These are phyloP conservation scores for Gila robusta DNA, from an alignment of 2,797 vertebrate genomes.

Conservation along the genomic window DNA sequence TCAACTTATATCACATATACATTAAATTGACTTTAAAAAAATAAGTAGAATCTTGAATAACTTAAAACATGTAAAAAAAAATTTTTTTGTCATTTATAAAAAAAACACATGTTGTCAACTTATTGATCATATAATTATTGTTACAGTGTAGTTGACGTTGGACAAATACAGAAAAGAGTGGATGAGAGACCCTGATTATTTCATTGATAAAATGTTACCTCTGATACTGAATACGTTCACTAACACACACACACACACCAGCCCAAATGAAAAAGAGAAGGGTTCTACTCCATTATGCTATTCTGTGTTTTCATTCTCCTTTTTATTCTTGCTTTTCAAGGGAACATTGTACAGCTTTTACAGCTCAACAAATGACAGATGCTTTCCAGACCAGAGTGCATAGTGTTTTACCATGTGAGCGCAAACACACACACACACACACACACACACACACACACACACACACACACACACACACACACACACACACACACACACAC, in stretches of 20 bases:
- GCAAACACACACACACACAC: background rate
- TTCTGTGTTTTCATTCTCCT: constrained; percentile 25
- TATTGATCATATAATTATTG: too few species aligned
- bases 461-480: background rate
- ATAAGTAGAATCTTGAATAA: too few species aligned
- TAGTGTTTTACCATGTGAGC: constrained; percentile 31
- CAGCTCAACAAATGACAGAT: constrained; percentile 43
- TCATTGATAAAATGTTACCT: background rate
- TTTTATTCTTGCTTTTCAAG: constrained; percentile 46
- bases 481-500: constrained; percentile 1
- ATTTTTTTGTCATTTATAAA: too few species aligned
- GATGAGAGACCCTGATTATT: constrained; percentile 3
- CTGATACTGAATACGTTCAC: background rate
- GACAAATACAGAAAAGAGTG: background rate
- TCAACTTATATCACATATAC: too few species aligned
- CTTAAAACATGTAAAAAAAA: too few species aligned
- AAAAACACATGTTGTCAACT: too few species aligned
- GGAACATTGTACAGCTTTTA: constrained; percentile 28
- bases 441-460: background rate
- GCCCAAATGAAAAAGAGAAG: constrained; percentile 19
- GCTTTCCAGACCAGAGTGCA: constrained; percentile 52
- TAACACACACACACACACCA: constrained; percentile 34
- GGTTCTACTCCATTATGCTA: background rate
- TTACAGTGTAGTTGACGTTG: constrained; percentile 47
- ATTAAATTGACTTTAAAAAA: too few species aligned